phyloP scores from a whole-genome alignment of 2,113 vertebrate genomes.

The Catharus minimus region DNA sequence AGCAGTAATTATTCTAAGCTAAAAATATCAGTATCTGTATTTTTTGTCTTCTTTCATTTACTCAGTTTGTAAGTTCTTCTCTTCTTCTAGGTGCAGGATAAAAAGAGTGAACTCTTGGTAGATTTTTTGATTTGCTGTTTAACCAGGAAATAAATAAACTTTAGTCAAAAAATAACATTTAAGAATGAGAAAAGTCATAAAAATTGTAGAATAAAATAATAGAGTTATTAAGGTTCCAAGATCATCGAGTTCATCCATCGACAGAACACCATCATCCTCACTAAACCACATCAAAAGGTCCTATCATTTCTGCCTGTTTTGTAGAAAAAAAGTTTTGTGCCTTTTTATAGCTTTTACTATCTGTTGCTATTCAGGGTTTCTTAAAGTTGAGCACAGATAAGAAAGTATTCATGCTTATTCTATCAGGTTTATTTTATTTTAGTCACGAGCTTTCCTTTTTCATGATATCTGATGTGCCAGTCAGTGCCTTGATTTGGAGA shows the following conservation, averaged over 20 bases:
- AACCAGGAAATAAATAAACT: neutral
- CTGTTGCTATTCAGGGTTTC: neutral
- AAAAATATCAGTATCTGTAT: neutral
- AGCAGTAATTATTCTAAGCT: neutral
- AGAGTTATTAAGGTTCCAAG: neutral
- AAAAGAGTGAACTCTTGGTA: neutral
- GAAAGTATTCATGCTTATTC: neutral
- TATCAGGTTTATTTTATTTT: neutral
- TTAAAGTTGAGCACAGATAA: neutral
- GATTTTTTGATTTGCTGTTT: neutral
- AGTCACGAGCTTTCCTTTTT: neutral
- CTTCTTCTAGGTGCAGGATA: neutral
- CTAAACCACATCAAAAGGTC: neutral
- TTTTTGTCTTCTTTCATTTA: neutral
- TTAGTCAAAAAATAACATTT: neutral
- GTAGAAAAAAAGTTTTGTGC: neutral
- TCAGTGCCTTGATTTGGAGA: neutral
- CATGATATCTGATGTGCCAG: neutral
- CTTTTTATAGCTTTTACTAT: neutral
- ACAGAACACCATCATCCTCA: neutral
- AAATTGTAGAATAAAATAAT: neutral
- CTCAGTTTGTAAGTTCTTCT: neutral
- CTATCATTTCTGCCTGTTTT: neutral
- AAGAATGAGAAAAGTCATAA: neutral
- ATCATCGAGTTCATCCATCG: accelerated